A percentile compares a stretch with the other conserved stretches of the same genome.
These are phyloP conservation scores for Drosophila mimetica DNA, from an alignment of 2,888 invertebrate species.

Conservation along the genomic window DNA sequence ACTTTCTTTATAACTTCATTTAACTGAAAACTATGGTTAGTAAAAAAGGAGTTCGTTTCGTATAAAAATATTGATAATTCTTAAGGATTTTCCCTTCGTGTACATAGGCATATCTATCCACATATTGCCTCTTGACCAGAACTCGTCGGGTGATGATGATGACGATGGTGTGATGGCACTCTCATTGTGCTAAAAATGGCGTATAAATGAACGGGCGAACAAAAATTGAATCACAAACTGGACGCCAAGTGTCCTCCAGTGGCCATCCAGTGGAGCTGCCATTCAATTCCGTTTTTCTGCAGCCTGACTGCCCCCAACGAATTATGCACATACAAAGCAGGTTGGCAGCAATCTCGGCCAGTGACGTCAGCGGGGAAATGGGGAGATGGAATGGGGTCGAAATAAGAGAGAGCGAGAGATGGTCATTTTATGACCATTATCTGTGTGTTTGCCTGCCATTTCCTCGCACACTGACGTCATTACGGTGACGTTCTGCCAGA, in stretches of 20 bases:
- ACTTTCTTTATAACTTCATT: too few species aligned
- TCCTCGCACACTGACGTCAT: conserved; percentile 59
- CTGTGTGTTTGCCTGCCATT: conserved; percentile 43
- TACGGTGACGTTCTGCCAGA: conserved; percentile 49
- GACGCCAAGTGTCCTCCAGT: conserved; percentile 52
- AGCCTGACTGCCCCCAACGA: conserved; percentile 40
- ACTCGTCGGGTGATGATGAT: conserved; percentile 12
- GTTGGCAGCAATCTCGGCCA: conserved; percentile 17
- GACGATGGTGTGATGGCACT: conserved; percentile 31
- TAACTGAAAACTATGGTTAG: too few species aligned
- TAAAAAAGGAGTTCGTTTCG: too few species aligned
- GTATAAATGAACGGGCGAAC: conserved; percentile 51
- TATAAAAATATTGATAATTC: too few species aligned
- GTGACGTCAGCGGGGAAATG: conserved; percentile 22
- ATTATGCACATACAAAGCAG: conserved; percentile 38
- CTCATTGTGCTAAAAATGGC: conserved; percentile 57
- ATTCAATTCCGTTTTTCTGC: conserved; percentile 50
- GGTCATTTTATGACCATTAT: conserved; percentile 43
- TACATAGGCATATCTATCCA: conserved; percentile 33
- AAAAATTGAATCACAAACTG: conserved; percentile 63
- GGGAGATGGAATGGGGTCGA: not conserved
- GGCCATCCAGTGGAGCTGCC: conserved; percentile 16
- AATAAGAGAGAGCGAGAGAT: conserved; percentile 7
- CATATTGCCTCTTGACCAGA: conserved; percentile 49
- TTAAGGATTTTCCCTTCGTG: conserved; percentile 5